Conservation (phyloP, 1,140 invertebrate species). For the Aphidius gifuensis region DNA sequence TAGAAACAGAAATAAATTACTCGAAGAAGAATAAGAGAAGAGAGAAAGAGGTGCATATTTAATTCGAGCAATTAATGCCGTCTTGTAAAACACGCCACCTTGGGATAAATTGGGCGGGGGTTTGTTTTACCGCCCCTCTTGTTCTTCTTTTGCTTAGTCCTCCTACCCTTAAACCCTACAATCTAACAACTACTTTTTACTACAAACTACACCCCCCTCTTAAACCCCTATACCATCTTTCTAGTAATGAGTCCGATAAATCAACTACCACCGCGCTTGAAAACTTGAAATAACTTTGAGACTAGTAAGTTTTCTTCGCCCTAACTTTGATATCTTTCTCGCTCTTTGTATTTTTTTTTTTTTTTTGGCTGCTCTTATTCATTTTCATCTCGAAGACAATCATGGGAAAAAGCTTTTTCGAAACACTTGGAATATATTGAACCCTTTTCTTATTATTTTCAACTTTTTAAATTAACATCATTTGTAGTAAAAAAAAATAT, state of each 20-base stretch:
- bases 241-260: slow-evolving; percentile 58
- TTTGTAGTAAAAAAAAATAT: neutral
- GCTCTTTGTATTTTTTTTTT: slow-evolving; percentile 26
- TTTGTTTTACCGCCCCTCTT: neutral
- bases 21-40: slow-evolving; percentile 33
- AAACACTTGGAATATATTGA: neutral
- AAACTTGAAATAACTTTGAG: slow-evolving; percentile 49
- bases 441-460: neutral
- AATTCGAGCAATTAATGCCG: slow-evolving; percentile 58
- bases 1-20: slow-evolving; percentile 55
- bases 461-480: slow-evolving; percentile 9
- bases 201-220: neutral
- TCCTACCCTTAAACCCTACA: slow-evolving; percentile 23
- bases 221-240: slow-evolving; percentile 36
- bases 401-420: slow-evolving; percentile 10
- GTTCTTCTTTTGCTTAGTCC: slow-evolving; percentile 4
- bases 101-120: slow-evolving; percentile 22
- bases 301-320: neutral
- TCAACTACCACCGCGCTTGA: slow-evolving; percentile 51
- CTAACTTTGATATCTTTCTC: slow-evolving; percentile 4
- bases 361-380: neutral
- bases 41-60: slow-evolving; percentile 55
- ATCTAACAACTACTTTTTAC: slow-evolving; percentile 11
- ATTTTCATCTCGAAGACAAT: slow-evolving; percentile 1
- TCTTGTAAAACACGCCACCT: slow-evolving; percentile 57